phyloP scores from a whole-genome alignment of 2,113 vertebrate species.

The Trachemys scripta region DNA sequence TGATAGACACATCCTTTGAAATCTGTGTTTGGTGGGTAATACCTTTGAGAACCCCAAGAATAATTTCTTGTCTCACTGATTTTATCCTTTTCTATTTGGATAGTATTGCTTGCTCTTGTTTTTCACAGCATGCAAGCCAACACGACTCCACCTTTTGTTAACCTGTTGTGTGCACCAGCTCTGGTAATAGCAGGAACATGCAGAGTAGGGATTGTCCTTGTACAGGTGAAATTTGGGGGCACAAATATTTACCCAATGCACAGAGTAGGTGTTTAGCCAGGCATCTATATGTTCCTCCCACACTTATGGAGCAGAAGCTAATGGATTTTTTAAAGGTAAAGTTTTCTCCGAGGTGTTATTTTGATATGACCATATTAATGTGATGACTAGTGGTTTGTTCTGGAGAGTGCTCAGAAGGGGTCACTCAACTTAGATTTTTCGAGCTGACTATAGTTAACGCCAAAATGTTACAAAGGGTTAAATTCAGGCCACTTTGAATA shows the following conservation, averaged over 20 bases:
- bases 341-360: not conserved
- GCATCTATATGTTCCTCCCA: fast-evolving
- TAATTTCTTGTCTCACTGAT: not conserved
- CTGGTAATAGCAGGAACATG: not conserved
- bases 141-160: fast-evolving
- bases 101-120: not conserved
- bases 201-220: fast-evolving
- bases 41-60: not conserved
- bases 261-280: not conserved
- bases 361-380: not conserved
- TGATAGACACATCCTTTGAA: not conserved
- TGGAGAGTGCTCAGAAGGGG: not conserved
- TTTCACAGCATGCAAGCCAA: not conserved
- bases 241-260: not conserved
- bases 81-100: not conserved
- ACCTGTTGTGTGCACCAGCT: not conserved
- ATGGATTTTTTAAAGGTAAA: conserved; percentile 9
- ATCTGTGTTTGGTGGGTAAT: not conserved
- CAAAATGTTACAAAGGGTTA: not conserved
- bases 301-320: not conserved
- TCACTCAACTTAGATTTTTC: not conserved
- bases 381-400: not conserved
- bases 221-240: not conserved
- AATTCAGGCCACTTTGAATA: not conserved
- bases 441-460: not conserved